These are phyloP conservation scores for Vireo altiloquus DNA, from an alignment of 2,113 vertebrate genomes.

Conservation along the genomic window DNA sequence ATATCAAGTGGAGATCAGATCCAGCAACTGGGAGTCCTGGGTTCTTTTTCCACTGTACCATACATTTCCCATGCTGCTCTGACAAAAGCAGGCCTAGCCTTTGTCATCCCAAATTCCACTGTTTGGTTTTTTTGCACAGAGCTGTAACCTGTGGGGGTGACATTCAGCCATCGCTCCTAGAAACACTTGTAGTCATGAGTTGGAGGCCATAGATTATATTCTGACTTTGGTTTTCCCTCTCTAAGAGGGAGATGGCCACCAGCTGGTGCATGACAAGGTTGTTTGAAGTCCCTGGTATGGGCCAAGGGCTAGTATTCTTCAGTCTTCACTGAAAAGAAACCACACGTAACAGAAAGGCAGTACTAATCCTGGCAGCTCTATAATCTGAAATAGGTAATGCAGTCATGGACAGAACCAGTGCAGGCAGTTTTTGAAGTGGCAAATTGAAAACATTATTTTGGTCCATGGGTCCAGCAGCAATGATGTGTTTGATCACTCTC, in stretches of 20 bases:
- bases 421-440: neutral
- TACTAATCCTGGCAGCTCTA: neutral
- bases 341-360: neutral
- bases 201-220: neutral
- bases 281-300: neutral
- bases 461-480: neutral
- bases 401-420: neutral
- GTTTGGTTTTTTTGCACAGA: neutral
- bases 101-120: neutral
- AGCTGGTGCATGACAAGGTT: neutral
- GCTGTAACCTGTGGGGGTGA: neutral
- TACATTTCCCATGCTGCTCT: neutral
- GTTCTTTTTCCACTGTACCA: neutral
- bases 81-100: neutral
- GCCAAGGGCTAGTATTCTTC: neutral
- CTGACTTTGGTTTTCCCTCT: neutral
- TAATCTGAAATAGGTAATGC: neutral
- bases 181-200: neutral
- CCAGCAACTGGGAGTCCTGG: neutral
- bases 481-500: neutral
- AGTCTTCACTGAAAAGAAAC: neutral
- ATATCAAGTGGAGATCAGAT: neutral
- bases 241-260: neutral
- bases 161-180: neutral
- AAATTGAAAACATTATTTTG: neutral